Evolutionary conservation across 1,140 invertebrate species (phyloP).

Genomic region (Parasteatoda tepidariorum): DNA sequence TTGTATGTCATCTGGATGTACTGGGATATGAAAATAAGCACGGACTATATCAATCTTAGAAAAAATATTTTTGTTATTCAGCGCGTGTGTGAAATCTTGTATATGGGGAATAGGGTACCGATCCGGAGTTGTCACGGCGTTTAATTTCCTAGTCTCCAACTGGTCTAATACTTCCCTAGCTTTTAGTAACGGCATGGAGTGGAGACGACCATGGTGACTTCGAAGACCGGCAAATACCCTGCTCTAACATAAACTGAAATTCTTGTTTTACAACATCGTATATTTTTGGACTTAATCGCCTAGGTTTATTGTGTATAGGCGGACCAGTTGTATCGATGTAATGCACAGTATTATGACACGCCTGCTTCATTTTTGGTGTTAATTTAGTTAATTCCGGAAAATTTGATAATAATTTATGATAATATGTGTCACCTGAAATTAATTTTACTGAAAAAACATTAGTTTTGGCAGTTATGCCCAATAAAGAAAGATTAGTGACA

Average conservation of each 20-base stretch:
- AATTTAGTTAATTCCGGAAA: conserved; percentile 4
- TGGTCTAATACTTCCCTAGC: conserved; percentile 44
- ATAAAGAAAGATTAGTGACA: not conserved
- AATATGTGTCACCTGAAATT: not conserved
- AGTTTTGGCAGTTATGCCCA: not conserved
- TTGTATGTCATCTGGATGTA: not conserved
- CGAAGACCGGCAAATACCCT: conserved; percentile 66
- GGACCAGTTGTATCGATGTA: conserved; percentile 46
- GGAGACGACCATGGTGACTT: conserved; percentile 68
- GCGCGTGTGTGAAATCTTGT: not conserved
- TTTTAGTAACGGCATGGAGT: conserved; percentile 62
- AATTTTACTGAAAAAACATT: not conserved
- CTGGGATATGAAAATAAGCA: not conserved
- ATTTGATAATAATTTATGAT: not conserved
- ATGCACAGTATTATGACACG: conserved; percentile 28
- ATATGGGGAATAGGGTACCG: not conserved
- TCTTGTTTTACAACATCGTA: conserved; percentile 51
- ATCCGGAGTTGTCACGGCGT: not conserved
- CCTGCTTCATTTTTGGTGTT: not conserved
- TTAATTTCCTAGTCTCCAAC: conserved; percentile 61
- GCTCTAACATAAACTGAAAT: conserved; percentile 63
- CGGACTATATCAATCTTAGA: conserved; percentile 4
- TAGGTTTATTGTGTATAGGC: conserved; percentile 8
- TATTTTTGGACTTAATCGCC: conserved; percentile 25
- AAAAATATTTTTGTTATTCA: not conserved